Evolutionary conservation across 2,797 vertebrate genomes (phyloP).

Genomic region (Pyrrhura leucotis): DNA sequence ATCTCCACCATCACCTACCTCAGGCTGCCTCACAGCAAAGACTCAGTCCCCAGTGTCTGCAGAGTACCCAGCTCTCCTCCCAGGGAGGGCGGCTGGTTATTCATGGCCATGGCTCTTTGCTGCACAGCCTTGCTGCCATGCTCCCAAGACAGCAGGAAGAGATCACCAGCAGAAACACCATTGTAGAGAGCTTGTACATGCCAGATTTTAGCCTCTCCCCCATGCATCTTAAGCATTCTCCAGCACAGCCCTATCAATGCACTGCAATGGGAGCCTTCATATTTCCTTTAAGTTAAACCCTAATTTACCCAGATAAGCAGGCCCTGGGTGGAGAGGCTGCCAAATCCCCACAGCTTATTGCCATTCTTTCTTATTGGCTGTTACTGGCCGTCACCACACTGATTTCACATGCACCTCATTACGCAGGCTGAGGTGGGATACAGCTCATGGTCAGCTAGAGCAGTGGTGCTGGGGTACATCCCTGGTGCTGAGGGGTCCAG

Average conservation of each 20-base stretch:
- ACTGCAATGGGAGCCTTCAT: background rate
- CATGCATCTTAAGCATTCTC: accelerated
- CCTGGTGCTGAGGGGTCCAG: accelerated
- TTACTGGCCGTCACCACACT: background rate
- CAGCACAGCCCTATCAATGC: background rate
- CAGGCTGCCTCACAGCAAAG: background rate
- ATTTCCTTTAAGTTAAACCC: background rate
- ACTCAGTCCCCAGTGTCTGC: accelerated
- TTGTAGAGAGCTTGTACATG: background rate
- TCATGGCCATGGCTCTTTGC: background rate
- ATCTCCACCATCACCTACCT: background rate
- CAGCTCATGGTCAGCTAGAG: background rate
- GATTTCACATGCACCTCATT: background rate
- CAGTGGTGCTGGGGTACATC: background rate
- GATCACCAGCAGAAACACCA: background rate
- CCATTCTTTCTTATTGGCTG: background rate
- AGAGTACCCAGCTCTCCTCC: too few relatives aligned
- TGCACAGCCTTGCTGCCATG: background rate
- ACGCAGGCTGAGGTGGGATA: background rate
- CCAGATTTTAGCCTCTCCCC: background rate
- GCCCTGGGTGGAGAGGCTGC: background rate
- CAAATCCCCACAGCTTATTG: background rate
- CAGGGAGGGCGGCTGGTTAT: background rate
- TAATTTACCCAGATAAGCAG: background rate
- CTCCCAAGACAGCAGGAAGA: background rate